Evolutionary conservation across 2,888 invertebrate species (phyloP).

Genomic region (Empis livida): DNA sequence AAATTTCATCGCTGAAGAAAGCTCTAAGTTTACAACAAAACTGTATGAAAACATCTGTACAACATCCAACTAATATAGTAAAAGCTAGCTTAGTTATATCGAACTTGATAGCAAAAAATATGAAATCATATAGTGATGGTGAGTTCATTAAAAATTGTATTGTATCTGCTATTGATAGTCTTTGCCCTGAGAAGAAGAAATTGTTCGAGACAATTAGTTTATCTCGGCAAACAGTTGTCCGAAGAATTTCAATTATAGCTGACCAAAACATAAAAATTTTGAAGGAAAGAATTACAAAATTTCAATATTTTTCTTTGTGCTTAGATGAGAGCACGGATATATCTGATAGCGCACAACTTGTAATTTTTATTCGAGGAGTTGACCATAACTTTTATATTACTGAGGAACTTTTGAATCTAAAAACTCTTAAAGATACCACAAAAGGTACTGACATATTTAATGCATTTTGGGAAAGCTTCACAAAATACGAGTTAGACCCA

Average conservation of each 20-base stretch:
- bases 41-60: not conserved
- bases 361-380: not conserved
- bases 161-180: not conserved
- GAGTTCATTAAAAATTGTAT: not conserved
- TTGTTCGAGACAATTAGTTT: not conserved
- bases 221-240: not conserved
- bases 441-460: not conserved
- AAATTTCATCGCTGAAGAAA: not conserved
- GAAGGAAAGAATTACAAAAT: not conserved
- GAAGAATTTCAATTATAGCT: slow-evolving; percentile 1
- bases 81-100: not conserved
- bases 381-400: not conserved
- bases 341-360: not conserved
- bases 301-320: not conserved
- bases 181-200: not conserved
- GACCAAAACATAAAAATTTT: not conserved
- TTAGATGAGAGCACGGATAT: not conserved
- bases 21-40: not conserved
- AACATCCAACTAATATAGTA: not conserved
- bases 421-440: not conserved
- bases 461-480: not conserved
- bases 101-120: not conserved
- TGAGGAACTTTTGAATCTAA: not conserved
- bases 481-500: not conserved
- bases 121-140: not conserved